Evolutionary conservation across 2,113 vertebrate species (phyloP).

Genomic region (Empidonax traillii): DNA sequence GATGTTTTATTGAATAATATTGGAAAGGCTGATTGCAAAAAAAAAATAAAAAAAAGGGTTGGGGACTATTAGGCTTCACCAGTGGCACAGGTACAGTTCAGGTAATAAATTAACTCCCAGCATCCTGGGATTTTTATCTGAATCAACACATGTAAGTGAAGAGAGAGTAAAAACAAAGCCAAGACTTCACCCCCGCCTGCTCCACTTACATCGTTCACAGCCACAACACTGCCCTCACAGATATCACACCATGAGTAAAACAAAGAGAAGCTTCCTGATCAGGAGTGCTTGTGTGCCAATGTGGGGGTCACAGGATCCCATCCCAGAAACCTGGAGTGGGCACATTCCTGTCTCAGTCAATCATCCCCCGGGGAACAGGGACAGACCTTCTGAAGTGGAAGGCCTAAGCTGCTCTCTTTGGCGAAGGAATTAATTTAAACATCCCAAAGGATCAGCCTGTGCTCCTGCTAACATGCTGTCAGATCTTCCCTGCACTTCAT

Average conservation of each 20-base stretch:
- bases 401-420: neutral
- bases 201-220: neutral
- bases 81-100: neutral
- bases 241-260: fast-evolving
- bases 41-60: neutral
- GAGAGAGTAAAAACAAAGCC: neutral
- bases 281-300: too few relatives aligned
- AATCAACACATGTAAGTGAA: fast-evolving
- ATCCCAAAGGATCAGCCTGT: neutral
- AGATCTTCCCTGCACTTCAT: neutral
- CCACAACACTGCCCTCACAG: neutral
- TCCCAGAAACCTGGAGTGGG: neutral
- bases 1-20: neutral
- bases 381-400: neutral
- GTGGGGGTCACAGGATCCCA: neutral
- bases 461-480: neutral
- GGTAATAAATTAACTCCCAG: neutral
- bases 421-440: neutral
- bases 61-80: neutral
- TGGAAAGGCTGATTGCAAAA: neutral
- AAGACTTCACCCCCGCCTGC: fast-evolving
- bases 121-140: neutral
- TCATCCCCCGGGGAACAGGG: neutral
- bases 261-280: neutral
- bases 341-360: fast-evolving